These are phyloP conservation scores for Eledona agricola DNA, from an alignment of 2,888 invertebrate genomes.

Conservation along the genomic window DNA sequence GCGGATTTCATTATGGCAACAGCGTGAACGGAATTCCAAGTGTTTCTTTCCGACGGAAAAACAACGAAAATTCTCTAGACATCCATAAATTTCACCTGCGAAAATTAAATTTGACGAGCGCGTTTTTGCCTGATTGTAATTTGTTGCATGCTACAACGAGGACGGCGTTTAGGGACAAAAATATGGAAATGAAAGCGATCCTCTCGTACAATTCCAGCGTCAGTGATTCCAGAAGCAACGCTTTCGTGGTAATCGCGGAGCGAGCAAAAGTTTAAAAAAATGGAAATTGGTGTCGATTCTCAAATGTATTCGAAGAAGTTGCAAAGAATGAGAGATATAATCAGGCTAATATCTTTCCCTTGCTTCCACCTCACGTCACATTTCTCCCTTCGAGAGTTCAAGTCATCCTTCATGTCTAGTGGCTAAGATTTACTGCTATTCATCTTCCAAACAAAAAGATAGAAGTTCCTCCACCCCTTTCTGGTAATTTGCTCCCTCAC, in stretches of 20 bases:
- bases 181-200: slow-evolving; percentile 30
- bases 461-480: slow-evolving; percentile 46
- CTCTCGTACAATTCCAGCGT: slow-evolving; percentile 25
- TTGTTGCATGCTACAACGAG: neutral
- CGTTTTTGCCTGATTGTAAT: neutral
- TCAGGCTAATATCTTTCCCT: slow-evolving; percentile 51
- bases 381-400: slow-evolving; percentile 48
- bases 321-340: slow-evolving; percentile 52
- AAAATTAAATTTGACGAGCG: slow-evolving; percentile 13
- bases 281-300: slow-evolving; percentile 32
- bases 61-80: slow-evolving; percentile 17
- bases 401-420: slow-evolving; percentile 57
- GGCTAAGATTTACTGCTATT: slow-evolving; percentile 58
- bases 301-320: slow-evolving; percentile 37
- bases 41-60: slow-evolving; percentile 24
- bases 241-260: slow-evolving; percentile 23
- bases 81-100: slow-evolving; percentile 24
- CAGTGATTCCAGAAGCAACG: slow-evolving; percentile 30
- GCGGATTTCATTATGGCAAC: slow-evolving; percentile 35
- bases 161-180: slow-evolving; percentile 4
- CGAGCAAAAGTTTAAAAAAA: neutral
- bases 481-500: slow-evolving; percentile 51
- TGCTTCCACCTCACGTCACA: slow-evolving; percentile 43
- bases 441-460: slow-evolving; percentile 55
- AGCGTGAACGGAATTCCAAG: slow-evolving; percentile 35